These are phyloP conservation scores for Prietella phreatophila DNA, from an alignment of 2,113 vertebrate genomes.

Conservation along the genomic window DNA sequence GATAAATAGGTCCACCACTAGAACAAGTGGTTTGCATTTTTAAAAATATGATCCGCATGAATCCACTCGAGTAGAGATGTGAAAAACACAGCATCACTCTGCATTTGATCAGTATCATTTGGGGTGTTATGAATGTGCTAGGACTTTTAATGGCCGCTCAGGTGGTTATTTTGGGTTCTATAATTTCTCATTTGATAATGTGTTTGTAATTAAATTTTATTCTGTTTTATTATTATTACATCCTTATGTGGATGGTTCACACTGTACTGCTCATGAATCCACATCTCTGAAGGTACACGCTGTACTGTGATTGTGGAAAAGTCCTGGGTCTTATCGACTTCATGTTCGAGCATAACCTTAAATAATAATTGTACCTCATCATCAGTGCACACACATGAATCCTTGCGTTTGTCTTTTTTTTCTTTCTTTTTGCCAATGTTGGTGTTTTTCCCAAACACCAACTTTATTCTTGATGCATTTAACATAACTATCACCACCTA, in stretches of 20 bases:
- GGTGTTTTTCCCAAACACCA: not conserved
- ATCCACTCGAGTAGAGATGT: not conserved
- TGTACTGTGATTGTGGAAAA: not conserved
- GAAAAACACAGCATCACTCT: not conserved
- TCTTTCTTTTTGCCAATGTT: not conserved
- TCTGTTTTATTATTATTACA: not conserved
- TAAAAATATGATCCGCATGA: no score
- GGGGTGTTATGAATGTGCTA: not conserved
- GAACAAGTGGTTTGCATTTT: not conserved
- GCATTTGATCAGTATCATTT: not conserved
- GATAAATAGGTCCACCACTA: slow-evolving; percentile 11
- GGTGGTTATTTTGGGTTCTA: not conserved
- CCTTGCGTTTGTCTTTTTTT: not conserved
- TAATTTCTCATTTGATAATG: not conserved
- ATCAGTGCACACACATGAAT: not conserved
- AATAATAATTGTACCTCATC: not conserved
- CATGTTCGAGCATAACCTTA: not conserved
- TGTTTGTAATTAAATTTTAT: not conserved
- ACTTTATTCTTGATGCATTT: not conserved
- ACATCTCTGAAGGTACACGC: not conserved
- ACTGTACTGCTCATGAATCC: not conserved
- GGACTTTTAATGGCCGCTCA: not conserved
- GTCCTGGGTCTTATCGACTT: not conserved
- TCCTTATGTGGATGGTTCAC: not conserved
- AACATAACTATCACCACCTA: not conserved